These are phyloP conservation scores for Leucoraja ocellata DNA, from an alignment of 2,797 vertebrate species.

Conservation along the genomic window DNA sequence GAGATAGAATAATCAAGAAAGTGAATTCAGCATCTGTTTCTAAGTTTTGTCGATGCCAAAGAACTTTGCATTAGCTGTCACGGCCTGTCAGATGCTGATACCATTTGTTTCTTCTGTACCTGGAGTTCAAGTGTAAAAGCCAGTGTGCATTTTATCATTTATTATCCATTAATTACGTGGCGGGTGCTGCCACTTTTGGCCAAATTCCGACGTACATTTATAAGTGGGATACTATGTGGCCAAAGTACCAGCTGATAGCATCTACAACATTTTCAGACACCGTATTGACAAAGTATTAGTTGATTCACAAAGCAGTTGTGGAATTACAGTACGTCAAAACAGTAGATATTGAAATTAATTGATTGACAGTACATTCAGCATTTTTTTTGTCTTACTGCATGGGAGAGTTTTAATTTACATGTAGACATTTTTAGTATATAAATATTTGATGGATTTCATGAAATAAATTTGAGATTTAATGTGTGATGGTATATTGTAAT, in stretches of 20 bases:
- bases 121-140: background rate
- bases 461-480: background rate
- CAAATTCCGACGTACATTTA: background rate
- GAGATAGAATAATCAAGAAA: too few relatives aligned
- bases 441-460: background rate
- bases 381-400: background rate
- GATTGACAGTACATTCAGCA: background rate
- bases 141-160: background rate
- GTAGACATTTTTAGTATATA: background rate
- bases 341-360: background rate
- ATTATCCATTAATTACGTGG: background rate
- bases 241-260: background rate
- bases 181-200: background rate
- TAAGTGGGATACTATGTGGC: background rate
- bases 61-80: background rate
- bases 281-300: background rate
- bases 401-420: background rate
- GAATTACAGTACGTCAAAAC: background rate
- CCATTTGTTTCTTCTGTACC: background rate
- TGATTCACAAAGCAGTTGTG: background rate
- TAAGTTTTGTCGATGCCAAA: background rate
- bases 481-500: background rate
- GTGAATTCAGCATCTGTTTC: background rate
- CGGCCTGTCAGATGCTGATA: background rate
- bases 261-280: background rate